Evolutionary conservation across 2,113 vertebrate species (phyloP).

Genomic region (Platycercus adscitus): DNA sequence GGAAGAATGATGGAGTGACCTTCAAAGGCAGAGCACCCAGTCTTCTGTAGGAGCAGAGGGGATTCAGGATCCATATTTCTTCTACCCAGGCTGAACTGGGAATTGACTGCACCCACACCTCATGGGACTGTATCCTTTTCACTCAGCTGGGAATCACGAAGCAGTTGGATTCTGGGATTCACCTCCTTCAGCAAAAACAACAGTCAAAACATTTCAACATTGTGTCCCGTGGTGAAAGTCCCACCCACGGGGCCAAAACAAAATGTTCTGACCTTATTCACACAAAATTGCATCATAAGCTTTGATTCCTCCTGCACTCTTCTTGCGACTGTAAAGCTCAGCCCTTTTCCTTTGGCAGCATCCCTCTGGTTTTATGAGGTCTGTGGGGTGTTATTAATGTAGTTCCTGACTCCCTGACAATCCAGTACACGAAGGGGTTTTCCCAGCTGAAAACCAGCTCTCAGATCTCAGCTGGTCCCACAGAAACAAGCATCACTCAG

Average conservation of each 20-base stretch:
- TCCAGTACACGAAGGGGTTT: not conserved
- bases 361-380: slow-evolving; percentile 39
- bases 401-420: not conserved
- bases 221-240: not conserved
- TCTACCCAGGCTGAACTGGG: not conserved
- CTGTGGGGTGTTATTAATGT: not conserved
- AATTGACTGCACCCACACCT: not conserved
- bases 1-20: accelerated
- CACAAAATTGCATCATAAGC: slow-evolving; percentile 6
- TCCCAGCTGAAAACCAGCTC: not conserved
- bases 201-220: slow-evolving; percentile 15
- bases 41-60: not conserved
- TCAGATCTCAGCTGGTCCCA: not conserved
- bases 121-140: accelerated
- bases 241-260: slow-evolving; percentile 25
- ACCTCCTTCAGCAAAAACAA: not conserved
- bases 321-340: not conserved
- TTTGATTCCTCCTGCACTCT: slow-evolving; percentile 9
- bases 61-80: not conserved
- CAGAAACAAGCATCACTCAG: not conserved
- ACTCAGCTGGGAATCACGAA: not conserved
- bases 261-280: slow-evolving; percentile 60
- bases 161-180: not conserved
- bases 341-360: slow-evolving; percentile 18
- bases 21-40: accelerated